These are phyloP conservation scores for Hemicrepidius hirtus DNA, from an alignment of 2,888 invertebrate species.

Conservation along the genomic window DNA sequence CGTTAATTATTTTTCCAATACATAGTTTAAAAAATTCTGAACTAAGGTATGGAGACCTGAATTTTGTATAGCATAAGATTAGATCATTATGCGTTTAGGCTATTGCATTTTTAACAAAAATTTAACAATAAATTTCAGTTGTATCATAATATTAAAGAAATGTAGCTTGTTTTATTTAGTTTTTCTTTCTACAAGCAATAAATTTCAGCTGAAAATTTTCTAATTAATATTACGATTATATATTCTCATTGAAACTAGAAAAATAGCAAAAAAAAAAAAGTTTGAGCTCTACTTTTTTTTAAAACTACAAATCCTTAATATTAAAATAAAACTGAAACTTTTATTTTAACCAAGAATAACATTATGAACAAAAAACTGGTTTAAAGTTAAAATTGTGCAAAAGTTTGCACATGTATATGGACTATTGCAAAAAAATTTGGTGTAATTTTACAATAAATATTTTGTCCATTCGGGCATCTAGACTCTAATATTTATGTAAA, in stretches of 20 bases:
- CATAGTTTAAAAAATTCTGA: constrained; percentile 60
- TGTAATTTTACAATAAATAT: constrained; percentile 73
- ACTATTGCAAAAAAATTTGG: constrained; percentile 72
- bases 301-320: constrained; percentile 53
- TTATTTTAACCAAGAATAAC: constrained; percentile 43
- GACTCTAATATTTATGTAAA: constrained; percentile 73
- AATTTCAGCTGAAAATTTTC: neutral
- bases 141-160: too few species aligned
- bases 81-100: constrained; percentile 70
- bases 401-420: constrained; percentile 61
- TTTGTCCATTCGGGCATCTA: constrained; percentile 72
- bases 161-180: neutral
- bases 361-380: constrained; percentile 54
- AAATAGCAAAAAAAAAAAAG: neutral
- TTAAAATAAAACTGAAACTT: constrained; percentile 20
- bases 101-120: constrained; percentile 67
- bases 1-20: constrained; percentile 21
- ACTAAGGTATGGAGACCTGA: constrained; percentile 71
- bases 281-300: constrained; percentile 59
- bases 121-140: neutral
- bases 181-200: constrained; percentile 11
- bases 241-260: neutral
- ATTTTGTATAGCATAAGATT: constrained; percentile 70
- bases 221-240: too few species aligned
- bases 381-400: constrained; percentile 41